A percentile compares a stretch with the other conserved stretches of the same genome.
phyloP scores from a whole-genome alignment of 2,113 vertebrate species.

The Colius striatus region DNA sequence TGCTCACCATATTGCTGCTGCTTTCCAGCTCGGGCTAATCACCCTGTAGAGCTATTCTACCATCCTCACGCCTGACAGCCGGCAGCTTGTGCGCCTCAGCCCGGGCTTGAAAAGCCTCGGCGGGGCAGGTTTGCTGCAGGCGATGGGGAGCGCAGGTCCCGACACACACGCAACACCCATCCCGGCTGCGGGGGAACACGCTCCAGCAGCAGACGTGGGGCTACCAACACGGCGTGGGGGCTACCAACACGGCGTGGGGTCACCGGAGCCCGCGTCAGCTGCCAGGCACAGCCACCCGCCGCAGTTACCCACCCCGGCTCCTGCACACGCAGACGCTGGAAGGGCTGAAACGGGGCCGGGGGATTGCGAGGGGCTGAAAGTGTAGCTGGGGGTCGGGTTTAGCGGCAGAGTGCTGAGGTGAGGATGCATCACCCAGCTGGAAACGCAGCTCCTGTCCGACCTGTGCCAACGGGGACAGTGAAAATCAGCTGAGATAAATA shows the following conservation, averaged over 20 bases:
- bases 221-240: background rate
- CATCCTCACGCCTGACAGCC: constrained; percentile 21
- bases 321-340: background rate
- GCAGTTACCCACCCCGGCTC: constrained; percentile 34
- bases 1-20: background rate
- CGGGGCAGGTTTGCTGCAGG: background rate
- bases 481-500: background rate
- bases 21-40: background rate
- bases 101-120: background rate
- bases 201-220: constrained; percentile 40
- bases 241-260: background rate
- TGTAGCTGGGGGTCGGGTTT: background rate
- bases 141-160: background rate
- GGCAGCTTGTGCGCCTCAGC: constrained; percentile 8
- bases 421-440: background rate
- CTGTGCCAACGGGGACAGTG: background rate
- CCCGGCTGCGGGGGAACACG: background rate
- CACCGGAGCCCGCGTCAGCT: constrained; percentile 69
- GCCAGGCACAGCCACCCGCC: constrained; percentile 55
- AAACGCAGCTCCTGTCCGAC: background rate
- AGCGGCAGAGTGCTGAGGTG: fast-evolving
- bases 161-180: background rate
- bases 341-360: background rate
- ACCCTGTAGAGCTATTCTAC: constrained; percentile 27
- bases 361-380: background rate